phyloP scores from a whole-genome alignment of 1,140 invertebrate species.

The silkworm (Bombyx mori) region ASM3026992v2 NC_085107.1:20563001-20563500 shows the following conservation, averaged over 20 bases:
- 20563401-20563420: slow-evolving; percentile 74
- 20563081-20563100: neutral
- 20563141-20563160: no score
- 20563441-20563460: slow-evolving; percentile 72
- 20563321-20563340: slow-evolving; percentile 76
- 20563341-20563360: slow-evolving; percentile 90
- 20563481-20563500: slow-evolving; percentile 75
- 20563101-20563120: neutral
- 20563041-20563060: slow-evolving; percentile 66
- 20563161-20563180: no score
- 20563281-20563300: no score
- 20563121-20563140: no score
- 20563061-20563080: slow-evolving; percentile 12
- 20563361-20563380: slow-evolving; percentile 91
- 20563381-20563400: slow-evolving; percentile 85
- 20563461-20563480: slow-evolving; percentile 77
- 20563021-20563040: slow-evolving; percentile 65
- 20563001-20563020: slow-evolving; percentile 77
- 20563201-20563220: no score
- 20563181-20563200: no score
- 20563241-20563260: no score
- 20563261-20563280: no score
- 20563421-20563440: slow-evolving; percentile 71
- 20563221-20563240: no score
- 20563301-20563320: no score